A percentile compares a stretch with the other conserved stretches of the same genome.
Evolutionary conservation across 2,797 vertebrate species (phyloP).

Genomic region (Acropternis orthonyx): DNA sequence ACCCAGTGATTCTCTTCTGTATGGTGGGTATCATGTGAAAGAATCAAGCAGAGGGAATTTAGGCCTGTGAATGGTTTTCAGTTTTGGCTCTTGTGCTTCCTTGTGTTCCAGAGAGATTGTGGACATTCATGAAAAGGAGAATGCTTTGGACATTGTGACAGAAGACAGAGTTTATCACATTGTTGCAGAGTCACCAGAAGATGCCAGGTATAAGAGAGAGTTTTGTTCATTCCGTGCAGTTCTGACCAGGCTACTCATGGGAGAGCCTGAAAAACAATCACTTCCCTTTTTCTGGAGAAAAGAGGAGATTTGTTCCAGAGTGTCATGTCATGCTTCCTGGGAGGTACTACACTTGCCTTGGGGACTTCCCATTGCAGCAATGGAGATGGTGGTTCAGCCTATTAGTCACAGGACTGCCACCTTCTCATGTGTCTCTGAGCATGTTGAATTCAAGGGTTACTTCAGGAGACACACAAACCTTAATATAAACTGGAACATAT

Average conservation of each 20-base stretch:
- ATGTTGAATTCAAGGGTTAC: slow-evolving; percentile 10
- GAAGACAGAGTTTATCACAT: slow-evolving; percentile 91
- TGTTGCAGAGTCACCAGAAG: slow-evolving; percentile 91
- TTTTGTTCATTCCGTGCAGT: neutral
- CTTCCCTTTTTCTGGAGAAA: neutral
- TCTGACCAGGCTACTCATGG: neutral
- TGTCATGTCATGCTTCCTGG: neutral
- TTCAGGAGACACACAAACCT: slow-evolving; percentile 23
- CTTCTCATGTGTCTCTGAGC: neutral
- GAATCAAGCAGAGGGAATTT: neutral
- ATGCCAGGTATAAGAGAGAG: slow-evolving; percentile 83
- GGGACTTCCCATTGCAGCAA: neutral
- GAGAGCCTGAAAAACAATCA: neutral
- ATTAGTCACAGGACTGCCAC: neutral
- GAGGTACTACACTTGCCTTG: neutral
- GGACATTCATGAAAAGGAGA: slow-evolving; percentile 94
- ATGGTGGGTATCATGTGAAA: neutral
- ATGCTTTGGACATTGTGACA: slow-evolving; percentile 90
- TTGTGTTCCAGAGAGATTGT: slow-evolving; percentile 84
- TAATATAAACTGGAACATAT: slow-evolving; percentile 49
- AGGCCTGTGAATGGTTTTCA: neutral
- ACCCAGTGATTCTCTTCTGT: neutral
- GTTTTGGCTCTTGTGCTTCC: neutral
- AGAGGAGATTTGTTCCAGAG: neutral
- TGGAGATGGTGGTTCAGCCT: neutral